Evolutionary conservation across 1,140 invertebrate species (phyloP).

Genomic region (Pseudomyrmex pallidus): DNA sequence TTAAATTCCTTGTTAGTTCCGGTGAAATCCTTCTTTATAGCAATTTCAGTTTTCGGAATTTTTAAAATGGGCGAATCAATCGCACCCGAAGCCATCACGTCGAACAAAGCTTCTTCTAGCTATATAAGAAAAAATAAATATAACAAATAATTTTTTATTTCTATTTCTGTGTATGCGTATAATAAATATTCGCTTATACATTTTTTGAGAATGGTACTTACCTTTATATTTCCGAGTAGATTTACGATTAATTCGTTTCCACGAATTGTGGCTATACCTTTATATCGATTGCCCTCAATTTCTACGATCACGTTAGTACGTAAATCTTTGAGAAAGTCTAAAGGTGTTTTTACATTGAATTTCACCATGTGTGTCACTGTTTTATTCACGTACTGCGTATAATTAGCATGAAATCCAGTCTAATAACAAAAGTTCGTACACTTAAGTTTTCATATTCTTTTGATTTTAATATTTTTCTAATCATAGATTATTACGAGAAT

Average conservation of each 20-base stretch:
- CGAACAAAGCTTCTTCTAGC: slow-evolving; percentile 87
- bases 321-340: slow-evolving; percentile 83
- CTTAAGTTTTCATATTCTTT: neutral
- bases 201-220: slow-evolving; percentile 55
- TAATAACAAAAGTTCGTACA: slow-evolving; percentile 67
- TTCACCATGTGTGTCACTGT: slow-evolving; percentile 82
- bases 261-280: slow-evolving; percentile 82
- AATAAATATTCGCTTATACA: slow-evolving; percentile 15
- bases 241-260: slow-evolving; percentile 83
- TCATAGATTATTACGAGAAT: neutral
- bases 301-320: slow-evolving; percentile 84
- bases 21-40: slow-evolving; percentile 89
- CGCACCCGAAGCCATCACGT: slow-evolving; percentile 86
- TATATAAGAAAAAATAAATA: slow-evolving; percentile 67
- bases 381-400: slow-evolving; percentile 84
- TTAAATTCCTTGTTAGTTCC: slow-evolving; percentile 87
- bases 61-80: slow-evolving; percentile 87
- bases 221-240: slow-evolving; percentile 84
- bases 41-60: slow-evolving; percentile 87
- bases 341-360: slow-evolving; percentile 86
- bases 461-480: neutral
- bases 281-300: slow-evolving; percentile 85
- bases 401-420: slow-evolving; percentile 84
- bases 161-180: neutral
- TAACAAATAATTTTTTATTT: neutral